Evolutionary conservation across 2,888 invertebrate species (phyloP).

Genomic region (Ernsta delagoae): DNA sequence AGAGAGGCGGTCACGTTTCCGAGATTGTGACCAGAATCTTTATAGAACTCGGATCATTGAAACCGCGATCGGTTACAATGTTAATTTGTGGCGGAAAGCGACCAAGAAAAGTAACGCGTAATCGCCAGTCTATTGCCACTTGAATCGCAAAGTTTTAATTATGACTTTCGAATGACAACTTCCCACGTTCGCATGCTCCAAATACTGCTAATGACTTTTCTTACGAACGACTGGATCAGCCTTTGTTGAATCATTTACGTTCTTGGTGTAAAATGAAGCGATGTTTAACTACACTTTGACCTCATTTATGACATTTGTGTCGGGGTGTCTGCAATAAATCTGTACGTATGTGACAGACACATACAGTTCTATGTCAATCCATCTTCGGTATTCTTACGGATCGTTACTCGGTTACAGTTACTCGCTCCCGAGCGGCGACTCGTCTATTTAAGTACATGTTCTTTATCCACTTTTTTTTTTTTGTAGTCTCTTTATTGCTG

Average conservation of each 20-base stretch:
- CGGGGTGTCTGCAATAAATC: conserved; percentile 46
- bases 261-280: conserved; percentile 35
- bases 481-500: conserved; percentile 54
- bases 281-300: conserved; percentile 29
- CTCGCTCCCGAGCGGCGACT: conserved; percentile 59
- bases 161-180: conserved; percentile 60
- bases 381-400: conserved; percentile 46
- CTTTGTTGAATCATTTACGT: conserved; percentile 44
- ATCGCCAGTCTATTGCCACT: conserved; percentile 54
- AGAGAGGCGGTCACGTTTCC: conserved; percentile 72
- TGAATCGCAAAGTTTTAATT: conserved; percentile 58
- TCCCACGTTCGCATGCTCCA: conserved; percentile 77
- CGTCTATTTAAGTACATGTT: conserved; percentile 61
- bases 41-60: conserved; percentile 55
- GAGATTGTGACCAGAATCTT: conserved; percentile 58
- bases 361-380: conserved; percentile 47
- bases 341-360: conserved; percentile 49
- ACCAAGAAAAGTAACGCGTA: conserved; percentile 40
- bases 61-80: conserved; percentile 53
- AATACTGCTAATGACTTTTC: conserved; percentile 63
- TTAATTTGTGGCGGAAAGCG: conserved; percentile 55
- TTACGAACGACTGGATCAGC: conserved; percentile 44
- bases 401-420: conserved; percentile 51
- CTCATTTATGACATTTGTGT: conserved; percentile 22
- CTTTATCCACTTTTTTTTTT: conserved; percentile 61